Percentiles rank a stretch among this genome's conserved stretches.
These are phyloP conservation scores for Pelecanus crispus DNA, from an alignment of 2,113 vertebrate species.

Conservation along the genomic window DNA sequence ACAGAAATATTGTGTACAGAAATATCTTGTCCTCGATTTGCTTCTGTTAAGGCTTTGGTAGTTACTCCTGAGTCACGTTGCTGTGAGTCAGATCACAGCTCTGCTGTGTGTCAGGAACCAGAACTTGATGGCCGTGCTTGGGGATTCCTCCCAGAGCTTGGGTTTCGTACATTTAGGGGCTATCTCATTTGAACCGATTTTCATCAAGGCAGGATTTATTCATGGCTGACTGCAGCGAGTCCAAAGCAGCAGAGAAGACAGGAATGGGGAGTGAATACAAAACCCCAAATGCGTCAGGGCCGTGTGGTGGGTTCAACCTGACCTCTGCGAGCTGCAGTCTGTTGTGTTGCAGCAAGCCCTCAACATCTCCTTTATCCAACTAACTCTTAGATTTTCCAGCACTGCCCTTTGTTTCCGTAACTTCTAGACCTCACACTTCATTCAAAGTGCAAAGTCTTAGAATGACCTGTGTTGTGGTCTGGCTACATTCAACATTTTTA, in stretches of 20 bases:
- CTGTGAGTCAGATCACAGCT: neutral
- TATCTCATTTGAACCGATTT: neutral
- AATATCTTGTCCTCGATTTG: neutral
- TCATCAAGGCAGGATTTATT: neutral
- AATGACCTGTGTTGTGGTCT: neutral
- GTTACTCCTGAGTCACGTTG: neutral
- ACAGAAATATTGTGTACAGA: neutral
- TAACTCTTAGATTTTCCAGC: neutral
- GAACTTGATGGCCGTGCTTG: neutral
- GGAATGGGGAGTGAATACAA: neutral
- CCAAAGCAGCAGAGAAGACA: neutral
- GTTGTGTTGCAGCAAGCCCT: neutral
- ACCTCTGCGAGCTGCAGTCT: neutral
- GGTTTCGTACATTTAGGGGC: rapidly evolving
- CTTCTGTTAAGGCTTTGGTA: neutral
- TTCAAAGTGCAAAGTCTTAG: neutral
- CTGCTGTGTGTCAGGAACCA: neutral
- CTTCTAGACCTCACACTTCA: neutral
- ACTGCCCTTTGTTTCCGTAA: neutral
- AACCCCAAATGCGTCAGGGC: rapidly evolving
- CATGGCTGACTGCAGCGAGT: neutral
- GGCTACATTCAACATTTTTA: neutral
- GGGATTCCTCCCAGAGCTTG: neutral
- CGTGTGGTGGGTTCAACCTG: neutral
- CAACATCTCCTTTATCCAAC: neutral